Evolutionary conservation across 35 echinoderm and acorn worm species (phyloP).

Genomic region (Lytechinus variegatus): DNA sequence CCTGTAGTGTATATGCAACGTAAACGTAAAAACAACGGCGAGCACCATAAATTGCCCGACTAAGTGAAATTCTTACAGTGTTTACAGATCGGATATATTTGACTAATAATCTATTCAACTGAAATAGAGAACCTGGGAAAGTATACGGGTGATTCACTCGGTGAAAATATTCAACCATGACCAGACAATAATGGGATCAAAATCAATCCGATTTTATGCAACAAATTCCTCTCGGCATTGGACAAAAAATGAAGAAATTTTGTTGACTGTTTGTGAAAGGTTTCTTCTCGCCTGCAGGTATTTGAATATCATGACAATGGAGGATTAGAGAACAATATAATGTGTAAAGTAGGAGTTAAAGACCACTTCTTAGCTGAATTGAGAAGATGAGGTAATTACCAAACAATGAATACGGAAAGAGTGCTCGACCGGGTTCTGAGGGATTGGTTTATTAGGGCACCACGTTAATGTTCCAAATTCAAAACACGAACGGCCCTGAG

Average conservation of each 20-base stretch:
- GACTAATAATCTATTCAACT: not conserved
- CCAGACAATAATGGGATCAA: not conserved
- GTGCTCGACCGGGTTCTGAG: not conserved
- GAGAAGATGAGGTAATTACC: not conserved
- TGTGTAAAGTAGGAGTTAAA: conserved; percentile 24
- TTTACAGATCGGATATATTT: conserved; percentile 25
- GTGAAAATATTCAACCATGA: not conserved
- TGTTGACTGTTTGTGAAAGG: conserved; percentile 25
- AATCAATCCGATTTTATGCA: not conserved
- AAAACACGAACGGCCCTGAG: not conserved
- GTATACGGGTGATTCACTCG: not conserved
- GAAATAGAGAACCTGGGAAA: not conserved
- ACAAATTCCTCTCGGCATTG: not conserved
- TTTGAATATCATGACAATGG: not conserved
- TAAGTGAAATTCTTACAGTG: not conserved
- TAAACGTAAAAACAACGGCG: not conserved
- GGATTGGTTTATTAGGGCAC: too few relatives aligned
- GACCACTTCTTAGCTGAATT: not conserved
- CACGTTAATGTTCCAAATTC: not conserved
- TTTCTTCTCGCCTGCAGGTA: not conserved
- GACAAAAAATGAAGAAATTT: not conserved
- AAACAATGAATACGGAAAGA: not conserved
- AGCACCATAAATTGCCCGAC: too few relatives aligned
- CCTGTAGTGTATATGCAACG: not conserved
- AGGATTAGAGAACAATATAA: not conserved